Base-by-base conservation (phyloP, 2,797 vertebrate species). In the Fistularia commersonii region DNA sequence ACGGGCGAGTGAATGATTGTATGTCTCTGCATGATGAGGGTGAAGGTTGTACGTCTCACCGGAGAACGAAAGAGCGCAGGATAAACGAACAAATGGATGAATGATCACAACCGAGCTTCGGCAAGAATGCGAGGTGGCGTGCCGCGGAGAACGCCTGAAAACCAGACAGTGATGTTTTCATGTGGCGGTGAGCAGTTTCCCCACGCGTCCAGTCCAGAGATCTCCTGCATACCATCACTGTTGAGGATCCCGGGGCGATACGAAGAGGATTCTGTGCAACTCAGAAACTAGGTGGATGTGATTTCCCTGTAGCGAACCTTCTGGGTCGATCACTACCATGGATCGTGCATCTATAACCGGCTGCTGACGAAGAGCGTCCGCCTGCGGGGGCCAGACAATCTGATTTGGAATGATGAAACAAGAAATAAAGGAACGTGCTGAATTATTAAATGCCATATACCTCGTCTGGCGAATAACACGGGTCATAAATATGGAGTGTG, bases 391-490 rank as follows among this genome's bases (percentile, higher is more conserved):
- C 51, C 64, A 50, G 46, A 39, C 33, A 36, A 39, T 49, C 46
- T 43, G 55, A 72, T 51, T 61, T 40, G 46, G 44, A 63, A 64
- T 63, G 47, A 45, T 37, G 12, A 66, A 73, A 57, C 38, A 40
- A 38, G 13, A 54, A 57, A 50, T 2, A 3, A 45, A 64, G n/a
- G 51, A 14, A 6, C 45, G 41, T 39, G 66, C 51, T 53, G 51
- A 74, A 79, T 76, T 53, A 56, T 65, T 55, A 54, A 74, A 62
- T 43, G 56, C 8, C 10, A 38, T 11, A 8, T 31, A 32, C 32
- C 45, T 61, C 45, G 51, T 66, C 31, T 57, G 15, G 35, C 32
- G 11, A 48, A 63, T 57, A 61, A 51, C 13, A 34, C 6, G 3
- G 13, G 1, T 69, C 10, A 51, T 74, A 31, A 69, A 68, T 71